Evolutionary conservation across 2,888 invertebrate species (phyloP), one percentile per base, ranked within the genome.

Genomic region (Lordiphosa andalusiaca): DNA sequence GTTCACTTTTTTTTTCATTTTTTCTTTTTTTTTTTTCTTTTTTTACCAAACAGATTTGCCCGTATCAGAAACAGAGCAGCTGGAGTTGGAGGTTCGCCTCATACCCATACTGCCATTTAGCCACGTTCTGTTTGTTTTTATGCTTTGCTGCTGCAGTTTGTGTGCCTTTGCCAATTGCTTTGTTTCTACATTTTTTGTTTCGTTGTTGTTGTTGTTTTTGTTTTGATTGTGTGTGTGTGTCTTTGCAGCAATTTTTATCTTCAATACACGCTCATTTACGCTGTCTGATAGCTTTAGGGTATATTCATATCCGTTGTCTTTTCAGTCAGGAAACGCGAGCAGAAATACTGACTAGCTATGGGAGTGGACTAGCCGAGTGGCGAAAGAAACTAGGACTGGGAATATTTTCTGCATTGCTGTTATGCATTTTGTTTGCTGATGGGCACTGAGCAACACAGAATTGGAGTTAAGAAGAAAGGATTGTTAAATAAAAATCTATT

Each of bases 291-390:
- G 84, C 86, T 81, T 71, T 60, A 58, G 78, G 81, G 71, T 70
- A 67, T 72, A 73, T 84, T 81, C 76, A 74, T 84, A 85, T 86
- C 76, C 84, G 86, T 70, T 85, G 85, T 73, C 73, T 81, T 70
- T 51, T 69, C 46, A 50, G 53, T 53, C 55, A n/a, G 19, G 55
- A 66, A 69, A 59, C 53, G 62, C 74, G 55, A 51, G 46, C 52
- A 51, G 44, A 19, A 23, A 39, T 53, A 51, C 51, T 54, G 54
- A 60, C 49, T 66, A 25, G 67, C 61, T 46, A 33, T 44, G 33
- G 50, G 57, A 37, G 49, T 48, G 42, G 49, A 39, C 35, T 50
- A 10, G 37, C 16, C 13, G 38, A 35, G 19, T 23, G 16, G 30
- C 9, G 9, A 30, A 30, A 30, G 9, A 30, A 30, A 30, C 10